Evolutionary conservation across 2,888 invertebrate species (phyloP).

Genomic region (Nomada fucata): DNA sequence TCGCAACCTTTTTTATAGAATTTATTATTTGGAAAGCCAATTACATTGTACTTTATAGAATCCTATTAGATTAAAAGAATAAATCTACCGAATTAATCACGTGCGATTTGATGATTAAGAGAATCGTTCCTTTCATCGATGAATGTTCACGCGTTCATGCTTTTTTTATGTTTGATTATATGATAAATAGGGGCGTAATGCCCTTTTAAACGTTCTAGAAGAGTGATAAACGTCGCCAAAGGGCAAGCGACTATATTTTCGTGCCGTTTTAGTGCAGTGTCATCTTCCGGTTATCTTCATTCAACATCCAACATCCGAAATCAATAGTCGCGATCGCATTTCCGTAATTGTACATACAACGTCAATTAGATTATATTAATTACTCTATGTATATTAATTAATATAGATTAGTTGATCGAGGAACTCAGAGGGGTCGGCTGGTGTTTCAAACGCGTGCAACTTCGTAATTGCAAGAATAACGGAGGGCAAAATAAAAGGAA

Average conservation of each 20-base stretch:
- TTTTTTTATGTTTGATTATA: constrained; percentile 9
- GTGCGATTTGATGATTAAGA: constrained; percentile 34
- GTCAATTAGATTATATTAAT: constrained; percentile 14
- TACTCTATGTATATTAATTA: constrained; percentile 18
- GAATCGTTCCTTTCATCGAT: constrained; percentile 47
- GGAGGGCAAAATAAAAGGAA: constrained; percentile 24
- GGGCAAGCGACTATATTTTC: constrained; percentile 41
- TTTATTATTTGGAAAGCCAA: constrained; percentile 19
- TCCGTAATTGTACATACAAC: neutral
- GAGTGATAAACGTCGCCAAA: constrained; percentile 13
- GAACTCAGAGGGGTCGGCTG: constrained; percentile 7
- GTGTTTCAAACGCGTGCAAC: constrained; percentile 8
- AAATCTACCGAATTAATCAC: constrained; percentile 25
- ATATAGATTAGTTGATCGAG: constrained; percentile 20
- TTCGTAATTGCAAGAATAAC: constrained; percentile 31
- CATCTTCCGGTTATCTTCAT: constrained; percentile 41
- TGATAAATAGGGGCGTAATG: constrained; percentile 2
- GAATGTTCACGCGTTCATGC: constrained; percentile 6
- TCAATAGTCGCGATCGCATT: constrained; percentile 15
- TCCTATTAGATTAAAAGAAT: constrained; percentile 40
- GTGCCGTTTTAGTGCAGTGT: constrained; percentile 60
- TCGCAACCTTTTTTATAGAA: constrained; percentile 41
- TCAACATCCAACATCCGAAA: neutral
- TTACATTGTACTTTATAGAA: constrained; percentile 25
- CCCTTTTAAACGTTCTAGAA: neutral